These are phyloP conservation scores for Triplophysa siluroides DNA, from an alignment of 2,113 vertebrate genomes.

Conservation along the genomic window DNA sequence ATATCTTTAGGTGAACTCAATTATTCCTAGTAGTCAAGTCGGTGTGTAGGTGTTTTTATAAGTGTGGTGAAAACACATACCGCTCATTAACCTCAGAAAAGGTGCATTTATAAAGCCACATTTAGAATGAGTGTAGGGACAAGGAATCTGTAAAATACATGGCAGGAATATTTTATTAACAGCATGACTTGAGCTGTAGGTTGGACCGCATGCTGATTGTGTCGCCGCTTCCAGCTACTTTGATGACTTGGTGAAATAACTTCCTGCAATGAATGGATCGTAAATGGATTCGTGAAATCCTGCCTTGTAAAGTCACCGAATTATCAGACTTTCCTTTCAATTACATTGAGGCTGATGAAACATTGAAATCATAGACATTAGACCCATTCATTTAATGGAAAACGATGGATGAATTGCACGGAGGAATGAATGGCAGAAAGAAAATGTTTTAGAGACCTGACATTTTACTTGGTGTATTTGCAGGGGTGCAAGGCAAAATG, in stretches of 20 bases:
- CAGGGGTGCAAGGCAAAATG: too few species aligned
- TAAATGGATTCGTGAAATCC: neutral
- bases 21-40: neutral
- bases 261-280: neutral
- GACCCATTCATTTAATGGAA: neutral
- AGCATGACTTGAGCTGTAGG: neutral
- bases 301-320: neutral
- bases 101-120: neutral
- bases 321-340: neutral
- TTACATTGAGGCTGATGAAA: neutral
- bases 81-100: neutral
- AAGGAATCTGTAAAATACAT: neutral
- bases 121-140: neutral
- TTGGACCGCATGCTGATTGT: neutral
- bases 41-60: neutral
- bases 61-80: neutral
- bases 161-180: neutral
- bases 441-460: too few species aligned
- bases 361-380: neutral
- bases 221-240: neutral
- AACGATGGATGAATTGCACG: neutral
- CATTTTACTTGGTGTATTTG: too few species aligned
- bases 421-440: neutral
- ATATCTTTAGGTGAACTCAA: conserved; percentile 3
- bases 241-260: neutral